These are phyloP conservation scores for Loxodonta africana DNA, from an alignment of 2,113 vertebrate genomes.

Conservation along the genomic window DNA sequence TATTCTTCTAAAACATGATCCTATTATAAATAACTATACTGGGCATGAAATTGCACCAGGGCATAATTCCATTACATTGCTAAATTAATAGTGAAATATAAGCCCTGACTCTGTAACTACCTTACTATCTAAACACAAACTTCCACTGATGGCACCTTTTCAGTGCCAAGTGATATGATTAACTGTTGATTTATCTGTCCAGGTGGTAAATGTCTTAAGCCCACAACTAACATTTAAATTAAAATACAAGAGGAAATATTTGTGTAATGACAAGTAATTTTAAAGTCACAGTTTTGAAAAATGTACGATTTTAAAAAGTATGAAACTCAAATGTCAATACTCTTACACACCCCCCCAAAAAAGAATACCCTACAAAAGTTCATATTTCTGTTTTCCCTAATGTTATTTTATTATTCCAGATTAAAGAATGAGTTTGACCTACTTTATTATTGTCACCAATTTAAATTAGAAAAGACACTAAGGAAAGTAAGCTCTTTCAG, in stretches of 20 bases:
- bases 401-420: constrained; percentile 54
- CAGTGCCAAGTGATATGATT: constrained; percentile 60
- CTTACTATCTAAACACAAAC: constrained; percentile 67
- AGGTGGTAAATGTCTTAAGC: constrained; percentile 81
- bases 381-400: constrained; percentile 50
- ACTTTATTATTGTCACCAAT: constrained; percentile 65
- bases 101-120: constrained; percentile 66
- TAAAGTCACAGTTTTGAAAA: constrained; percentile 73
- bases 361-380: constrained; percentile 36
- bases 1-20: constrained; percentile 76
- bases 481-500: constrained; percentile 76
- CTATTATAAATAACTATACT: constrained; percentile 73
- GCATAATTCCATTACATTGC: constrained; percentile 67
- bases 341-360: background rate
- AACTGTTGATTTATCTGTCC: constrained; percentile 79
- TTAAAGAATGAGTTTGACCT: constrained; percentile 79
- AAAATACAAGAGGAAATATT: constrained; percentile 73
- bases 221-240: constrained; percentile 66
- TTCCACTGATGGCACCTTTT: constrained; percentile 66
- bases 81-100: constrained; percentile 72
- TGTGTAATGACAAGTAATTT: constrained; percentile 80
- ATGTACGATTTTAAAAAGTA: constrained; percentile 54
- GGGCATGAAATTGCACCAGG: constrained; percentile 67
- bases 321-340: constrained; percentile 62
- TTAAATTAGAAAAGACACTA: constrained; percentile 72